Conservation (phyloP, 2,888 invertebrate genomes). For the Volucella bombylans region DNA sequence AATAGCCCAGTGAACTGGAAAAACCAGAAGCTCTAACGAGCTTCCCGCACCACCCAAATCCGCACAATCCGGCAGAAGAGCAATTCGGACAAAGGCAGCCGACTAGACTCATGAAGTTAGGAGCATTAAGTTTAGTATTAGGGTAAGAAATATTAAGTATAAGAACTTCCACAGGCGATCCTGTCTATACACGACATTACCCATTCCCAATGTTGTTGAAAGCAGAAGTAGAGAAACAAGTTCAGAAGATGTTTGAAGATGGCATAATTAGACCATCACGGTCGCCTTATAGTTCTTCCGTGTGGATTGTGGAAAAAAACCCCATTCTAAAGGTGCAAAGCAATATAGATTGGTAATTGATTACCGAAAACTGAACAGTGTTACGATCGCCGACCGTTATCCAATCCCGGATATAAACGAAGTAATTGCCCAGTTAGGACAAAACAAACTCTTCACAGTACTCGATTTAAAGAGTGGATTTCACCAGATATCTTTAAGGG, state of each 20-base stretch:
- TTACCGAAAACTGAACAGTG: not conserved
- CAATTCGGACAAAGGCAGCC: too few species aligned
- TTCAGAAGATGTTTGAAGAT: not conserved
- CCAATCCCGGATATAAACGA: not conserved
- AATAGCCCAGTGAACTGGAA: too few species aligned
- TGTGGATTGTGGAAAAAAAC: not conserved
- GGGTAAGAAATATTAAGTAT: not conserved
- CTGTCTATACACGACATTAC: slow-evolving; percentile 11
- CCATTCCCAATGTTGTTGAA: not conserved
- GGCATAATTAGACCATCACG: slow-evolving; percentile 7
- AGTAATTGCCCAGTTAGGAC: too few species aligned
- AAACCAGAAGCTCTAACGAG: too few species aligned
- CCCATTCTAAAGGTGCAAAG: not conserved
- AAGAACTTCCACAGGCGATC: slow-evolving; percentile 14
- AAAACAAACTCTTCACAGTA: too few species aligned
- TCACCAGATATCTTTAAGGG: too few species aligned
- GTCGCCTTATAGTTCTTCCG: too few species aligned
- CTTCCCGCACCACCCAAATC: too few species aligned
- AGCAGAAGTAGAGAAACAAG: slow-evolving; percentile 15
- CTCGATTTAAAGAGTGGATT: too few species aligned
- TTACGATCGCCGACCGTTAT: not conserved
- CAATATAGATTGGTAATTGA: not conserved
- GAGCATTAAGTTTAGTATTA: too few species aligned
- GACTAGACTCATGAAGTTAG: too few species aligned
- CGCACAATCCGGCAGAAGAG: too few species aligned